Base-by-base conservation (phyloP, 2,113 vertebrate species). In the Cygnus buccinator region DNA sequence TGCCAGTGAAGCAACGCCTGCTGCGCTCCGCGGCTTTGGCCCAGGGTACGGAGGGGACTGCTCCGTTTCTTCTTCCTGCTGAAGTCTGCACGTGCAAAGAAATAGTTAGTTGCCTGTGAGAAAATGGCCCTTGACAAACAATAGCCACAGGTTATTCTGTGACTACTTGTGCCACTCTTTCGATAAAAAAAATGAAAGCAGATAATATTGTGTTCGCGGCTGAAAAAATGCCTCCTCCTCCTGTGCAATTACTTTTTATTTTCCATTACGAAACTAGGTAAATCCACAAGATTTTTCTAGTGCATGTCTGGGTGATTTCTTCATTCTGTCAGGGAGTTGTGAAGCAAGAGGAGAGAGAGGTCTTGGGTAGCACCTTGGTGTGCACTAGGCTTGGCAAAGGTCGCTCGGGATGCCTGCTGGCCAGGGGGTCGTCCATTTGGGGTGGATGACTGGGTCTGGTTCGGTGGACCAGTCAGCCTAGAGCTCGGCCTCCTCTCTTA, bases 101-200 rank as follows among this genome's bases (percentile, higher is more conserved):
- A 90, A 84, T 33, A 78, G 87, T 63, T 86, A 78, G 87, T 63
- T 88, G 55, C 73, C 90, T 59, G 79, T 72, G 87, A 95, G 84
- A 74, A 93, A 95, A 91, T n/a, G 87, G 76, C 81, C 83, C 89
- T 94, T 87, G 87, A 87, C 95, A 95, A 95, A 94, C 88, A 94
- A 26, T 59, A 84, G 39, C 65, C 91, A 68, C 79, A 37, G 80
- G 95, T 88, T 50, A 78, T 21, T 84, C 65, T 73, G 76, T 92
- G 82, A 93, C 95, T 85, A 63, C 89, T 86, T 81, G 82, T 78
- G 80, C 87, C 77, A 78, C 87, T 89, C 71, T 86, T 88, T 26
- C 4, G 87, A 93, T 91, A 91, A 95, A 92, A 92, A 93, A 91
- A 77, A 63, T 39, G 71, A 81, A 91, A 83, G 55, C 44, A 79